Evolutionary conservation across 2,797 vertebrate genomes (phyloP).

Genomic region (Acanthurus tractus): DNA sequence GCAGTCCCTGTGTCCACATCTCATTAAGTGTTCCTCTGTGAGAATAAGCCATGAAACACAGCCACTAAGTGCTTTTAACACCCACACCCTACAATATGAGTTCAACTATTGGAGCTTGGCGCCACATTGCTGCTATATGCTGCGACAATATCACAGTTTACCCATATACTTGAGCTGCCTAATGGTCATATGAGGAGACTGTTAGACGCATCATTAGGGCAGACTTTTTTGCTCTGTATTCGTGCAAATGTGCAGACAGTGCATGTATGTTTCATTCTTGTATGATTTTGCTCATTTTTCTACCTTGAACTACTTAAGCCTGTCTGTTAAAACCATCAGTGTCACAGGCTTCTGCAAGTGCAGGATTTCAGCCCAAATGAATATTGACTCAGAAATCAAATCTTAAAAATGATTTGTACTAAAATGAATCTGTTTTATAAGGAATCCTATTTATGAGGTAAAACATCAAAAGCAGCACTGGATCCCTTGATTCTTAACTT

Average conservation of each 20-base stretch:
- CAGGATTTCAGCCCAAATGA: neutral
- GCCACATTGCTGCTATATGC: slow-evolving; percentile 65
- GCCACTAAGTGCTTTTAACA: slow-evolving; percentile 37
- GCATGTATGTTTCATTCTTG: slow-evolving; percentile 9
- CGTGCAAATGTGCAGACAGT: slow-evolving; percentile 17
- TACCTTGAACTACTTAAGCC: neutral
- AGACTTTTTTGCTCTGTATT: slow-evolving; percentile 28
- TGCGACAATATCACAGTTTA: slow-evolving; percentile 64
- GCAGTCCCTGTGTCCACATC: slow-evolving; percentile 39
- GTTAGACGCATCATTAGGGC: slow-evolving; percentile 75
- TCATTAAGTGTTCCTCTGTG: slow-evolving; percentile 39
- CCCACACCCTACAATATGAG: slow-evolving; percentile 40
- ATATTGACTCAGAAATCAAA: neutral
- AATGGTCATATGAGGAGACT: slow-evolving; percentile 77
- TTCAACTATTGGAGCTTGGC: slow-evolving; percentile 56
- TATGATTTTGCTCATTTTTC: neutral
- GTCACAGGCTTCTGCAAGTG: neutral
- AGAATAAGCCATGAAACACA: slow-evolving; percentile 40
- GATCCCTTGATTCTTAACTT: too few relatives aligned
- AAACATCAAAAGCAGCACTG: too few relatives aligned
- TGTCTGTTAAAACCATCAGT: neutral
- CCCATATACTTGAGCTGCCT: slow-evolving; percentile 70
- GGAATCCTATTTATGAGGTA: too few relatives aligned
- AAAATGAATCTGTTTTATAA: neutral
- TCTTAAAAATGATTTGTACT: neutral